Evolutionary conservation across 2,797 vertebrate genomes (phyloP).

Genomic region (Cossypha caffra): DNA sequence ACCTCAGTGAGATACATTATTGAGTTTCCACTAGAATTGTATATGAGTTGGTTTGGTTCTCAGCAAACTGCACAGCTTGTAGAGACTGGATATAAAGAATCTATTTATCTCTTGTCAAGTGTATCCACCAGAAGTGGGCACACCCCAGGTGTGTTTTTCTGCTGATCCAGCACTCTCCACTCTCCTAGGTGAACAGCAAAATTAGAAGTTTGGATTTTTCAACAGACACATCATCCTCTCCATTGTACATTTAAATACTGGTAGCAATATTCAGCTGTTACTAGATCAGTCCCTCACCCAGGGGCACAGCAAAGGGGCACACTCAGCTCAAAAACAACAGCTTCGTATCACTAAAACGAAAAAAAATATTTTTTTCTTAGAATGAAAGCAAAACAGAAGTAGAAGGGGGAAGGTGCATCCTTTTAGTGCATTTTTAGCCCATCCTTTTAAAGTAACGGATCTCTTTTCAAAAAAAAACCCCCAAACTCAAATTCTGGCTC

Average conservation of each 20-base stretch:
- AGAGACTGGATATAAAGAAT: not conserved
- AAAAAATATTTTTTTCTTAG: not conserved
- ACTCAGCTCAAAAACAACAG: not conserved
- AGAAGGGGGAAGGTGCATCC: not conserved
- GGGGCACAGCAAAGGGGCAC: not conserved
- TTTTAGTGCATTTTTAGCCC: not conserved
- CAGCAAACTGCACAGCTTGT: not conserved
- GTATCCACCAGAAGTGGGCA: not conserved
- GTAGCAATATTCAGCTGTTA: not conserved
- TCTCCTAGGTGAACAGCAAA: not conserved
- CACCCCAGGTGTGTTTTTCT: not conserved
- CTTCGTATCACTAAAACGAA: not conserved
- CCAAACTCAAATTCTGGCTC: not conserved
- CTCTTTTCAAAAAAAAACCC: fast-evolving
- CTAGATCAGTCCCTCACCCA: not conserved
- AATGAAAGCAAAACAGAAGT: not conserved
- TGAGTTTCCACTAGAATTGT: not conserved
- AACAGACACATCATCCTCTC: not conserved
- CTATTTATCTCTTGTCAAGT: not conserved
- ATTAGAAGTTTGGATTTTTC: not conserved
- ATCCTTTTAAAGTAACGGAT: not conserved
- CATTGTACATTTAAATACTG: not conserved
- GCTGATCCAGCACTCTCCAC: not conserved
- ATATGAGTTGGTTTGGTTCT: not conserved
- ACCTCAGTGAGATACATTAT: not conserved